Evolutionary conservation across 1,140 invertebrate species (phyloP).

Genomic region (Drosophila willistoni): DNA sequence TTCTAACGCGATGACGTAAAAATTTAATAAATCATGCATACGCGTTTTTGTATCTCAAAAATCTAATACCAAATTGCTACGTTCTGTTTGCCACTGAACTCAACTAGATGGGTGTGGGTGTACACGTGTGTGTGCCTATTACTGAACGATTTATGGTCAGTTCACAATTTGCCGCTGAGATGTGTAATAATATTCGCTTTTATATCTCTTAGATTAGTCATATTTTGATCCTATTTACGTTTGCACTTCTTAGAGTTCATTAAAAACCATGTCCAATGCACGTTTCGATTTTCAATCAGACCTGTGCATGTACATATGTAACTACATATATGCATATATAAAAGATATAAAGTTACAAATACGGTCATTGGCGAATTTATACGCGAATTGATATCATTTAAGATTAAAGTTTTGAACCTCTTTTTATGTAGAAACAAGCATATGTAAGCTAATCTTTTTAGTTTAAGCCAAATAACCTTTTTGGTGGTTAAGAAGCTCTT

Average conservation of each 20-base stretch:
- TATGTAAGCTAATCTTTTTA: no score
- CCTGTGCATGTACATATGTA: no score
- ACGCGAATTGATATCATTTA: no score
- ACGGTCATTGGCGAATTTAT: no score
- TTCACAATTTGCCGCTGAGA: constrained; percentile 53
- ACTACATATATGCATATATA: no score
- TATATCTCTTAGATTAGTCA: constrained; percentile 58
- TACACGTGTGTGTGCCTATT: constrained; percentile 55
- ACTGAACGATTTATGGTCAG: constrained; percentile 66
- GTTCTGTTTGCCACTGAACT: constrained; percentile 39
- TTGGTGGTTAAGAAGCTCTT: no score
- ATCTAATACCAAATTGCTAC: constrained; percentile 41
- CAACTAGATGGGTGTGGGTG: constrained; percentile 6
- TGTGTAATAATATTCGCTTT: constrained; percentile 48
- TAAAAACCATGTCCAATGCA: no score
- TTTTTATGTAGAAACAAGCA: no score
- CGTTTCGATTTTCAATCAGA: no score
- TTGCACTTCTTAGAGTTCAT: background rate
- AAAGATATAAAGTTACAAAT: no score
- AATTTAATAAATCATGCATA: constrained; percentile 55
- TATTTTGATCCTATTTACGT: constrained; percentile 14
- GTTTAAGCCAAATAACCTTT: no score
- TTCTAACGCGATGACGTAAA: constrained; percentile 56
- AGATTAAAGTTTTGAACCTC: no score
- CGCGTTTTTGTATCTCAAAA: constrained; percentile 17